Base-by-base conservation (phyloP, 2,888 invertebrate species). In the Ennomos erosarius region DNA sequence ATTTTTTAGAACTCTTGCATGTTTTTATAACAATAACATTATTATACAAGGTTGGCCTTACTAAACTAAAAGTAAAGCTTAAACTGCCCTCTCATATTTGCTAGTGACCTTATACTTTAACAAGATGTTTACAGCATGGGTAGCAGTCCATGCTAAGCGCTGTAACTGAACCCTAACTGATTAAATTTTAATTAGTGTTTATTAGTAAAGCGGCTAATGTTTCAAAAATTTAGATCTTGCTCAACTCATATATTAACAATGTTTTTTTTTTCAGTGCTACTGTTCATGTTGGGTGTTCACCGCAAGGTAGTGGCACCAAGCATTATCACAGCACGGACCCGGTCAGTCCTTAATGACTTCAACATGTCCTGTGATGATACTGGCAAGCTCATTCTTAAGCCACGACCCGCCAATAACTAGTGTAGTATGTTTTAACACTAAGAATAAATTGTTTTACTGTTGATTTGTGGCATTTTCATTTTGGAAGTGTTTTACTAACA, bases 321-420 rank as follows among this genome's bases (percentile, higher is more conserved):
- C 71, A 99, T 99, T 67, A 98, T 99, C 72, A 98, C 98, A 0
- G 96, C 98, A 0, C 93, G 99, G 67, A 98, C 98, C 44, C 93
- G 99, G 59, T 95, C 95, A 50, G 98, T 99, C 1, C 93, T 99
- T 53, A 96, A 96, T 43, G 99, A 99, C 88, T 99, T 98, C 87
- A 99, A 99, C 87, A 99, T 99, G 98, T 98, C 98, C 26, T 99
- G 99, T 87, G 99, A 99, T 81, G 98, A 99, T 82, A 98, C 98
- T 35, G 99, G 99, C 58, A 98, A 98, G 89, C 93, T 99, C 48
- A 99, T 99, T 75, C 92, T 99, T 37, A 98, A 98, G 84, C 99
- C 98, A 1, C 90, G 98, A 59, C 98, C 97, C 0, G 87, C 92
- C 54, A 89, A 88, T 68, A 87, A 69, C 49, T 74, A 78, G 68